Conservation (phyloP, 2,797 vertebrate species). For the Aldrovandia affinis region DNA sequence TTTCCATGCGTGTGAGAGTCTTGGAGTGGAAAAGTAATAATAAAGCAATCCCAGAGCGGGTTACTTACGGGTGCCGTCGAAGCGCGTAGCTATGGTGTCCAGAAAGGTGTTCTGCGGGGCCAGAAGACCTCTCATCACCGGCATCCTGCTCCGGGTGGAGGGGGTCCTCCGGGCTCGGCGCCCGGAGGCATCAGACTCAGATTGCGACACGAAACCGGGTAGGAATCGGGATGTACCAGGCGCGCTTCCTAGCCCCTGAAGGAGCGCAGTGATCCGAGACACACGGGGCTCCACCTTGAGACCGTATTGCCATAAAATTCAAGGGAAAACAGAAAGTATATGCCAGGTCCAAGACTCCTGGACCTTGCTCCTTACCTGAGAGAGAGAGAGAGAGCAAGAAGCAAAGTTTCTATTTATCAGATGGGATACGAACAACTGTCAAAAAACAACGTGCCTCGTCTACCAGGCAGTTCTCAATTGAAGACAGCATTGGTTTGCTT, state of each 20-base stretch:
- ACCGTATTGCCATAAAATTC: conserved; percentile 74
- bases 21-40: neutral
- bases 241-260: conserved; percentile 83
- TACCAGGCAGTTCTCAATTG: neutral
- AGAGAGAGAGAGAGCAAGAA: neutral
- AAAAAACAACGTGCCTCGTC: neutral
- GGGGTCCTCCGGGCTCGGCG: conserved; percentile 70
- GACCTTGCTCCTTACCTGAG: neutral
- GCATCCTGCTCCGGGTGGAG: conserved; percentile 83
- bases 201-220: conserved; percentile 72
- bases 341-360: conserved; percentile 34
- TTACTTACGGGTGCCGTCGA: conserved; percentile 91
- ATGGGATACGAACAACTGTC: neutral
- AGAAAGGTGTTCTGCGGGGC: conserved; percentile 92
- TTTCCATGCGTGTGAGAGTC: neutral
- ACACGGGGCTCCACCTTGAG: conserved; percentile 80
- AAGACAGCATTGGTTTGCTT: conserved; percentile 54
- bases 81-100: conserved; percentile 92
- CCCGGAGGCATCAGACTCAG: conserved; percentile 66
- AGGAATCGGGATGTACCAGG: conserved; percentile 79
- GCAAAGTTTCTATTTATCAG: conserved; percentile 1
- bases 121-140: conserved; percentile 89
- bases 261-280: conserved; percentile 81
- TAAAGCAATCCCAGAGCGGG: neutral
- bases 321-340: conserved; percentile 49